These are phyloP conservation scores for Spea multiplicata DNA, from an alignment of 2,113 vertebrate genomes.

Conservation along the genomic window DNA sequence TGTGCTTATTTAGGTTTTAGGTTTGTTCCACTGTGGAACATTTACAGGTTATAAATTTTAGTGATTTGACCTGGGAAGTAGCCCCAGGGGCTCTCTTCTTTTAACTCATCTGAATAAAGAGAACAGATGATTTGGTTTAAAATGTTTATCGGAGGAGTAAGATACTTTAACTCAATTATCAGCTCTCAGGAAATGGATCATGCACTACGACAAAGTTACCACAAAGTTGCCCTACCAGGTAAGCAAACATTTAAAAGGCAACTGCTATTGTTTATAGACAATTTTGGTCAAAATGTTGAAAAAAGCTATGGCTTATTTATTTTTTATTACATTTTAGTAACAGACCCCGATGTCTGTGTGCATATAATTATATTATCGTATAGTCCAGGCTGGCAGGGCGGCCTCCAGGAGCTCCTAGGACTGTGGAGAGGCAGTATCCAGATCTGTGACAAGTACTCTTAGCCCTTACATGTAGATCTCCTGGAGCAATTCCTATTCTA, in stretches of 20 bases:
- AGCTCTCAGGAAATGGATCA: constrained; percentile 2
- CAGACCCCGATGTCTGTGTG: too few relatives aligned
- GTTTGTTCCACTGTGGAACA: constrained; percentile 29
- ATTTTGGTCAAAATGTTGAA: background rate
- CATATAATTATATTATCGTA: too few relatives aligned
- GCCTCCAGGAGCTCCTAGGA: too few relatives aligned
- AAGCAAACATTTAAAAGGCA: background rate
- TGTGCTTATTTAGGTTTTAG: constrained; percentile 10
- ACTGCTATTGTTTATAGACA: background rate
- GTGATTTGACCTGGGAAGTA: constrained; percentile 4
- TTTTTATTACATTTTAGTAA: too few relatives aligned
- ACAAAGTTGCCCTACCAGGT: background rate
- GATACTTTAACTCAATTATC: constrained; percentile 18
- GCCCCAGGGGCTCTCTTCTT: background rate
- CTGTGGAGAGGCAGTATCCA: too few relatives aligned
- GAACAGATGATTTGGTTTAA: background rate
- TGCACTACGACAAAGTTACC: background rate
- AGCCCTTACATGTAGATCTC: too few relatives aligned
- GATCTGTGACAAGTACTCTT: too few relatives aligned
- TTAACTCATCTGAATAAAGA: constrained; percentile 4
- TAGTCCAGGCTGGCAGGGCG: too few relatives aligned
- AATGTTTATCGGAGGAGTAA: background rate
- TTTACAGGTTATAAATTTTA: constrained; percentile 15
- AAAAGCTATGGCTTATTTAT: too few relatives aligned
- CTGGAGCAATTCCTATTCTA: too few relatives aligned